Evolutionary conservation across 2,113 vertebrate genomes (phyloP), one percentile per base, ranked within the genome.

Genomic region (Platanista minor): DNA sequence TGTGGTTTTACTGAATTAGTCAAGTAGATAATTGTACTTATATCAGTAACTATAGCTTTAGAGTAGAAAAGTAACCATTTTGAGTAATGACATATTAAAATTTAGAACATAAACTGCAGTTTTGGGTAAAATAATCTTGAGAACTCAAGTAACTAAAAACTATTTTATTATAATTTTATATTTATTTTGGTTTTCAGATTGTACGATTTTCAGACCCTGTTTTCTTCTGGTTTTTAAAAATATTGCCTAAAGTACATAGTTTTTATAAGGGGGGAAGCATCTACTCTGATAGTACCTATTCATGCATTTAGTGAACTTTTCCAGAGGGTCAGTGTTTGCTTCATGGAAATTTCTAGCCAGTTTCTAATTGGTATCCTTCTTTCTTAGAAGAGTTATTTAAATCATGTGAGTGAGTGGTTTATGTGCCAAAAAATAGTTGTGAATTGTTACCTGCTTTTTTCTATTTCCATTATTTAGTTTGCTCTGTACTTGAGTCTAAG

Each of bases 181-280:
- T 80, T 25, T 69, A 67, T 78, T 85, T 84, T 95, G 64, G 7
- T 90, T 96, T 96, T 96, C 29, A 91, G 39, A 43, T 67, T 49
- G 43, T 85, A 66, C 57, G 39, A 71, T 59, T 87, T 86, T 86
- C 27, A 85, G 62, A 52, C 23, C 15, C 3, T 33, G 1, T 84
- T 75, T 81, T 81, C 46, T 94, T 74, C 52, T 85, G 23, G 49
- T 25, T 46, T 89, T 88, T 80, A 33, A 78, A 71, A 49, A 49
- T 25, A 59, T 77, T 87, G 11, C 25, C 23, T 67, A 27, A 87
- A 74, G 33, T 27, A 46, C 59, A 8, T 9, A 10, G 31, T 74
- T 61, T 88, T 78, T 89, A 17, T 61, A 0, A 2, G 15, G 20
- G 7, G 10, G 31, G 11, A 62, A 59, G 12, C 23, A 8, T 75